Evolutionary conservation across 2,113 vertebrate genomes (phyloP), one percentile per base, ranked within the genome.

Genomic region (Abramis brama): DNA sequence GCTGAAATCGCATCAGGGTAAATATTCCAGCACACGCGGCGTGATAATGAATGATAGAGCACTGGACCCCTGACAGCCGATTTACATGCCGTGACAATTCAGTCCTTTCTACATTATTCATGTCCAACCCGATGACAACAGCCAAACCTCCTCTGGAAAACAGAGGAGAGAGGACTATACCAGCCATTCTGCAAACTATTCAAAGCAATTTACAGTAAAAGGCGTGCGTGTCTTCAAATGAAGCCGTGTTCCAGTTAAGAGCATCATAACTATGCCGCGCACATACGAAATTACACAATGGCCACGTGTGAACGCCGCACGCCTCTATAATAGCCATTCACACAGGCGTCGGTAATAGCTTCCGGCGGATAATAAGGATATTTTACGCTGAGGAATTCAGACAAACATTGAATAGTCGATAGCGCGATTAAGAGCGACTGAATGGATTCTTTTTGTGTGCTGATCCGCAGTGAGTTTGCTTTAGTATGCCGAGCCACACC

Each of bases 341-440:
- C 60, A 50, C 62, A 19, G 62, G 45, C 64, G 17, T 50, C 43
- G 15, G 90, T 93, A 94, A 94, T 93, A 94, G 92, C 88, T 68
- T 70, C 79, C 19, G 45, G 50, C 17, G 15, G 43, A 66, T 78
- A 85, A 87, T 64, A 43, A 13, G 80, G 45, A 45, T 25, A 45
- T 78, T 79, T 81, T 75, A 68, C 74, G 25, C 1, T 73, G 85
- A 68, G 71, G 45, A 47, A 81, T 66, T 66, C 50, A 39, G 60
- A 47, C 59, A 73, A 52, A 89, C 36, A 15, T 50, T 73, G 89
- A 86, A 88, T 70, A 66, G 81, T 60, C 55, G 23, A 47, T 90
- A 89, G 91, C 88, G 88, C 90, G 92, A 92, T 94, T 91, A 91
- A 93, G 90, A 90, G 66, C 71, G 89, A 90, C 89, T 89, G 90